Evolutionary conservation across 2,888 invertebrate species (phyloP), one percentile per base, ranked within the genome.

Genomic region (Teinopalpus imperialis): DNA sequence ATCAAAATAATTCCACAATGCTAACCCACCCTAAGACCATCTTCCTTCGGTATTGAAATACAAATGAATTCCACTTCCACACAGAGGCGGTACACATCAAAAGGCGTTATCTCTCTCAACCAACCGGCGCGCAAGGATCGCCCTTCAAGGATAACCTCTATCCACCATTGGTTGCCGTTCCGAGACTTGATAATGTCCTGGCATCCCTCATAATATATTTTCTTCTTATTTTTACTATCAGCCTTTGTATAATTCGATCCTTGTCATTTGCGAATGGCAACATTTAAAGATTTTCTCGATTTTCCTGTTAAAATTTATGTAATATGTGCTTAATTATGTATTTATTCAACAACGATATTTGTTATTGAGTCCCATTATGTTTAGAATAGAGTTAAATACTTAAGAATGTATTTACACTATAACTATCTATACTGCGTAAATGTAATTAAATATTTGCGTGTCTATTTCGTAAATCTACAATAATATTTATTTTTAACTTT

Each of bases 121-220:
- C 87, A 87, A 88, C 86, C 71, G 68, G 56, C 63, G 58, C 48
- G 31, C 61, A 69, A 82, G 81, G 80, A 85, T 85, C 66, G 68
- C 73, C 78, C 76, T 81, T 60, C 43, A 78, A 87, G 87, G 86
- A 87, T 79, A 83, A 70, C 51, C 56, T 54, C 52, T 41, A 31
- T 32, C 51, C 57, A 53, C 59, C 66, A 88, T 85, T 86, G 86
- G 87, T 57, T 43, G 51, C 52, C 56, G 34, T 49, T 49, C 54
- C 57, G 63, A 66, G 61, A 74, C 63, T 60, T 68, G 66, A 64
- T 60, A 59, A 74, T 73, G 71, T 83, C 83, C 83, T 81, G 71
- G 47, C 53, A 68, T 72, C 76, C 76, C 78, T 74, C 61, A 51
- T 48, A 56, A 54, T 49, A 49, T 61, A 55, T 52, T 39, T 50